phyloP scores from a whole-genome alignment of 2,888 invertebrate genomes.

The Mythimna ferrago region DNA sequence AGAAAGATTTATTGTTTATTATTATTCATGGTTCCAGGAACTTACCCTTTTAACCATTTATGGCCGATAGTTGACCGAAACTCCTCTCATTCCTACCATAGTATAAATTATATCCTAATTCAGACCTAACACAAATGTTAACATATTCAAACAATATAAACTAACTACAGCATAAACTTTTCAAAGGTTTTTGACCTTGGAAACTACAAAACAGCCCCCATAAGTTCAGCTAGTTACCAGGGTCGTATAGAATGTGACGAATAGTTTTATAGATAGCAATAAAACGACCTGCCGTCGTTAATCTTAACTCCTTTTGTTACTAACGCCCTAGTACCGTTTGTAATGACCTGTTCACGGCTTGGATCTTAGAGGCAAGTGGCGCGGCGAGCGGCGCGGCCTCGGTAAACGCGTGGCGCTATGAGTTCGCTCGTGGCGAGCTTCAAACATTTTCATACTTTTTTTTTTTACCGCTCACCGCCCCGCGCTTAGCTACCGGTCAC shows the following conservation, averaged over 20 bases:
- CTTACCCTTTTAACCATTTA: not conserved
- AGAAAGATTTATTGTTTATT: too few species aligned
- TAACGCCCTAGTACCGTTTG: slow-evolving; percentile 15
- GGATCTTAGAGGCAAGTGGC: too few species aligned
- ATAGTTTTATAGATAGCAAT: slow-evolving; percentile 53
- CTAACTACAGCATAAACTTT: not conserved
- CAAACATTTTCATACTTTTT: too few species aligned
- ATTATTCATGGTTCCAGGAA: not conserved
- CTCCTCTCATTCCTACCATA: not conserved
- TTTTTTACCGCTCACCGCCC: too few species aligned
- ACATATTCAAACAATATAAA: not conserved
- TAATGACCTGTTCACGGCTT: not conserved
- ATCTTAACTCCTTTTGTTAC: slow-evolving; percentile 46
- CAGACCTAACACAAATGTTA: not conserved
- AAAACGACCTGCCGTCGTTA: slow-evolving; percentile 50
- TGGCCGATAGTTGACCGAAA: not conserved
- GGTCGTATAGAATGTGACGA: slow-evolving; percentile 17
- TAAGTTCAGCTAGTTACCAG: slow-evolving; percentile 26
- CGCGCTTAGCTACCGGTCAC: too few species aligned
- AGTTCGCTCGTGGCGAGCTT: too few species aligned
- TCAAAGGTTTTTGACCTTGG: slow-evolving; percentile 33
- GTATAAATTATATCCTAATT: not conserved
- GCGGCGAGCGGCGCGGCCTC: too few species aligned
- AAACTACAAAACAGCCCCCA: slow-evolving; percentile 18
- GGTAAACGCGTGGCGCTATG: too few species aligned